These are phyloP conservation scores for Marisa cornuarietis DNA, from an alignment of 1,140 invertebrate species.

Conservation along the genomic window DNA sequence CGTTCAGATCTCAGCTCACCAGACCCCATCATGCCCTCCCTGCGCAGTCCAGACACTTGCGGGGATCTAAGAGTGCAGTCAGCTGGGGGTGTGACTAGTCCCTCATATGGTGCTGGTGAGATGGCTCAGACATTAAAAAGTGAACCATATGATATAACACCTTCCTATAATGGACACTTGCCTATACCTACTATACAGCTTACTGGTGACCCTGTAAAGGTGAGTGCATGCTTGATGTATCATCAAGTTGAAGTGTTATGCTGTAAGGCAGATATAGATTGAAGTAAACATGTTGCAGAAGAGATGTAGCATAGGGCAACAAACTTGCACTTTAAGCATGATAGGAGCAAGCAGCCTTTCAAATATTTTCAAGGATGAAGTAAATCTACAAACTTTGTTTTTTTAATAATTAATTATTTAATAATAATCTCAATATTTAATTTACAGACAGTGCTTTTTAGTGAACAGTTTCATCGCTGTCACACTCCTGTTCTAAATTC, in stretches of 20 bases:
- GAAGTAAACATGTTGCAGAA: background rate
- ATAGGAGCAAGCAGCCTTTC: too few relatives aligned
- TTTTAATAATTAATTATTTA: too few relatives aligned
- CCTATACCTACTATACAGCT: conserved; percentile 5
- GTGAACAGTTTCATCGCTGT: too few relatives aligned
- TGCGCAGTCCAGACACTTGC: conserved; percentile 29
- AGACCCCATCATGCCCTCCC: conserved; percentile 42
- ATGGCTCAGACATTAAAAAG: background rate
- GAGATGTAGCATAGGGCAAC: too few relatives aligned
- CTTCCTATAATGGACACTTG: conserved; percentile 29
- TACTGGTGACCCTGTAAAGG: conserved; percentile 28
- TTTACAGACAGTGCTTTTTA: too few relatives aligned
- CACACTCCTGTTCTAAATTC: too few relatives aligned
- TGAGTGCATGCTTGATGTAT: conserved; percentile 4
- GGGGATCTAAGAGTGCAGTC: conserved; percentile 23
- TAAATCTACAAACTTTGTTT: too few relatives aligned
- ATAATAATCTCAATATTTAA: too few relatives aligned
- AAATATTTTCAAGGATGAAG: too few relatives aligned
- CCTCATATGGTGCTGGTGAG: background rate
- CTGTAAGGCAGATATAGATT: too few relatives aligned
- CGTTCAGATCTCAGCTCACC: conserved; percentile 43
- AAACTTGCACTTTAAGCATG: too few relatives aligned
- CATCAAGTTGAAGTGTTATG: background rate
- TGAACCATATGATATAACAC: background rate
- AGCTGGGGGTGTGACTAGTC: conserved; percentile 1